phyloP scores from a whole-genome alignment of 2,888 invertebrate species.

The Diarsia dahlii region DNA sequence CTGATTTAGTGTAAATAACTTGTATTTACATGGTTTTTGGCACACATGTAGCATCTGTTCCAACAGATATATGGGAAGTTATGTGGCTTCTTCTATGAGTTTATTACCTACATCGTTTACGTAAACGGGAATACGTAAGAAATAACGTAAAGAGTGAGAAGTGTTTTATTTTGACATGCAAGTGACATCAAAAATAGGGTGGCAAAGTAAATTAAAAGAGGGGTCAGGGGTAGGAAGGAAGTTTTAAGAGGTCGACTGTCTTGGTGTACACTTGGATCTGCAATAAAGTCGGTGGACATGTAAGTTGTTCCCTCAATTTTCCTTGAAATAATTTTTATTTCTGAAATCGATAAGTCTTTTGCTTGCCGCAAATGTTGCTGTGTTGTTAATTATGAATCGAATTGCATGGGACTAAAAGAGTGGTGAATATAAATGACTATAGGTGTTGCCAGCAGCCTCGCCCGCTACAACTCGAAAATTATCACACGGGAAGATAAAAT shows the following conservation, averaged over 20 bases:
- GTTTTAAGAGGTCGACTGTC: neutral
- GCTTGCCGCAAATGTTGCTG: too few species aligned
- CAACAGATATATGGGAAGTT: neutral
- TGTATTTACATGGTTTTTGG: neutral
- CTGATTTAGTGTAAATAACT: neutral
- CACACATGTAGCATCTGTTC: neutral
- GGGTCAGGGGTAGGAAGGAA: too few species aligned
- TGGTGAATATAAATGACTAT: too few species aligned
- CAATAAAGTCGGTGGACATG: too few species aligned
- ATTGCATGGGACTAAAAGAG: too few species aligned
- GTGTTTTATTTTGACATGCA: neutral
- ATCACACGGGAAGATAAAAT: too few species aligned
- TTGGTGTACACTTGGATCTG: neutral
- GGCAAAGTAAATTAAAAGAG: neutral
- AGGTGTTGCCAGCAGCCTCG: too few species aligned
- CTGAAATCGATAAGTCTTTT: too few species aligned
- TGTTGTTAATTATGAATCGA: too few species aligned
- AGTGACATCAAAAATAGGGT: neutral
- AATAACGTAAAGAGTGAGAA: too few species aligned
- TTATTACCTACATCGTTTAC: neutral
- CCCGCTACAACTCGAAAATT: too few species aligned
- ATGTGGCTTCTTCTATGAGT: neutral
- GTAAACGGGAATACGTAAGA: neutral
- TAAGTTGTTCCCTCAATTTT: neutral
- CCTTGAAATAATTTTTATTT: neutral